These are phyloP conservation scores for Cepphus grylle DNA, from an alignment of 2,113 vertebrate genomes.

Conservation along the genomic window DNA sequence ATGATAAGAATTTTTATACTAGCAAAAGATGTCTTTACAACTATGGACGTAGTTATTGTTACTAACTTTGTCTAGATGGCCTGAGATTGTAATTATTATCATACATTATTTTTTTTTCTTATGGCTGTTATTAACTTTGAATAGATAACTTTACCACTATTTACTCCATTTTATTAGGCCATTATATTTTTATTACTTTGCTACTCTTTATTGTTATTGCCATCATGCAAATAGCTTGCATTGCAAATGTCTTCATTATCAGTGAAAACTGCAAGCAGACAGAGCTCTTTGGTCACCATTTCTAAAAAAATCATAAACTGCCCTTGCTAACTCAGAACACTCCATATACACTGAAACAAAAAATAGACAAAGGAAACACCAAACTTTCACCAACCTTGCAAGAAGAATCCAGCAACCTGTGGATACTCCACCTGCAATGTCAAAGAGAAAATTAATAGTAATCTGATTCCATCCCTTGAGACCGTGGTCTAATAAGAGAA, in stretches of 20 bases:
- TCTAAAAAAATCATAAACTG: background rate
- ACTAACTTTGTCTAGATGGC: background rate
- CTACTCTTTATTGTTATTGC: background rate
- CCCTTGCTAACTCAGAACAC: background rate
- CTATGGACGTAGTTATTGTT: background rate
- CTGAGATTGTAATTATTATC: background rate
- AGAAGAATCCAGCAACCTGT: background rate
- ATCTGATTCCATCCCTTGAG: background rate
- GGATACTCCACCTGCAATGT: background rate
- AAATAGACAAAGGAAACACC: background rate
- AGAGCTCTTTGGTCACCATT: background rate
- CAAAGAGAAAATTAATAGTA: background rate
- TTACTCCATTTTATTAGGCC: background rate
- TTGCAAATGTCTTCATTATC: background rate
- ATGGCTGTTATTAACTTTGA: background rate
- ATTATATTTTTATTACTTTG: conserved; percentile 27
- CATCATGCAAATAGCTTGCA: background rate
- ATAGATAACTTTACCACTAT: conserved; percentile 7
- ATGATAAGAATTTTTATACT: background rate
- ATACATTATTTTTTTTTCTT: conserved; percentile 27
- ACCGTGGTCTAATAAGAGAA: background rate
- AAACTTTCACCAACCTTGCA: background rate
- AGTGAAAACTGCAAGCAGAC: background rate
- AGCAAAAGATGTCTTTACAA: background rate
- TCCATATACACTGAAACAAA: background rate